Base-by-base conservation (phyloP, 2,888 invertebrate species). In the Cheilosia variabilis region DNA sequence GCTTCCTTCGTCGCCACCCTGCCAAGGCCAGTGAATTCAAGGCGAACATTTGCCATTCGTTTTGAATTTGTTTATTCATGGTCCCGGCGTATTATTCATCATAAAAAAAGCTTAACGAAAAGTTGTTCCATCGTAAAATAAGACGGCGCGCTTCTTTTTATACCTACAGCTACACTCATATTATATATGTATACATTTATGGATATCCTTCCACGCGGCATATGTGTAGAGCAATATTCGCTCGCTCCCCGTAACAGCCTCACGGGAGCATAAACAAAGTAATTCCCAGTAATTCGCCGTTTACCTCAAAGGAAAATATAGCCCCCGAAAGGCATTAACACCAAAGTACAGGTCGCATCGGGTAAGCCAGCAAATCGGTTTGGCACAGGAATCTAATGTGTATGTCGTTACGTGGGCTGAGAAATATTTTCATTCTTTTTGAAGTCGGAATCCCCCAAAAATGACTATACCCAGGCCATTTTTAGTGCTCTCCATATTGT, bases 301-400 rank as follows among this genome's bases (percentile, higher is more conserved):
- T 72, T 79, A 79, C 72, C 79, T 65, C 58, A 65, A 34, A 65
- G 50, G 72, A 60, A 72, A 76, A 72, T 65, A 65, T 76, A 65
- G 72, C 62, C 45, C 52, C 62, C 52, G 71, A 76, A 76, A 53
- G 76, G 72, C 66, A 72, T 71, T 77, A 80, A 45, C 50, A 68
- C 27, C 62, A 60, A 63, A 57, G 45, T 60, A 71, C 4, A 34
- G 6, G 76, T 76, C 65, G 71, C 55, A 17, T 47, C 37, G 45
- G 50, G 53, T 86, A 86, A 86, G 86, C 81, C 86, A 72, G 71
- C 81, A 81, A 86, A 81, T 86, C 68, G 81, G 77, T 76, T 73
- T 69, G 22, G 78, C 37, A 57, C 57, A 52, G 1, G 37, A 52
- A 69, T 78, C 60, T 78, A 50, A 69, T 73, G 69, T 68, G 78